phyloP scores from a whole-genome alignment of 2,888 invertebrate genomes.

The Malacosoma neustria region DNA sequence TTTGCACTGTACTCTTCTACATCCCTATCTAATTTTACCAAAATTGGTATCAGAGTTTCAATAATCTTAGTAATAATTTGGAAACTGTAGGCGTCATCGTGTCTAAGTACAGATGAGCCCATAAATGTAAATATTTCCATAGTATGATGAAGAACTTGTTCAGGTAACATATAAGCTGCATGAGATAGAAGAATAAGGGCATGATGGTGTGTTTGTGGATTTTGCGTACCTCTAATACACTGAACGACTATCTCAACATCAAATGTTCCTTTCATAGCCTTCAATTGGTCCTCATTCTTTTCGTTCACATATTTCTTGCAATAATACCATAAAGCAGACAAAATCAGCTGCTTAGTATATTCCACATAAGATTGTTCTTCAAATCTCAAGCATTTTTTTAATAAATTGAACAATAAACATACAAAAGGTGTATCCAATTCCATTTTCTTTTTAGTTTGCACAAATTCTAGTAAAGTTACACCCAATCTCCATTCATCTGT shows the following conservation, averaged over 20 bases:
- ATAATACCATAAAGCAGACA: slow-evolving; percentile 84
- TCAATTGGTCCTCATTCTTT: slow-evolving; percentile 49
- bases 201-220: slow-evolving; percentile 97
- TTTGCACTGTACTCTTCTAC: slow-evolving; percentile 46
- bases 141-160: slow-evolving; percentile 91
- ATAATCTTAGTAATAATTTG: slow-evolving; percentile 93
- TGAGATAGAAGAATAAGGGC: slow-evolving; percentile 89
- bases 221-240: slow-evolving; percentile 91
- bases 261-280: slow-evolving; percentile 63
- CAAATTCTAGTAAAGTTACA: slow-evolving; percentile 85
- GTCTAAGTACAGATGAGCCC: slow-evolving; percentile 93
- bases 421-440: slow-evolving; percentile 78
- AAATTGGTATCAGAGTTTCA: slow-evolving; percentile 90
- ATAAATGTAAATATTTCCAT: slow-evolving; percentile 99
- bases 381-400: slow-evolving; percentile 85
- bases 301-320: slow-evolving; percentile 74
- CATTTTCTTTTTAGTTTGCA: slow-evolving; percentile 90
- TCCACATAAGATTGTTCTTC: slow-evolving; percentile 89
- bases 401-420: slow-evolving; percentile 83
- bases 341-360: slow-evolving; percentile 90
- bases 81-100: slow-evolving; percentile 96
- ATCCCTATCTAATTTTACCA: slow-evolving; percentile 72
- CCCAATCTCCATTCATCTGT: slow-evolving; percentile 85
- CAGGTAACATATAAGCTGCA: slow-evolving; percentile 85
- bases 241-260: slow-evolving; percentile 89